Base-by-base conservation (phyloP, 2,113 vertebrate species). In the Gymnocephalus cernua region DNA sequence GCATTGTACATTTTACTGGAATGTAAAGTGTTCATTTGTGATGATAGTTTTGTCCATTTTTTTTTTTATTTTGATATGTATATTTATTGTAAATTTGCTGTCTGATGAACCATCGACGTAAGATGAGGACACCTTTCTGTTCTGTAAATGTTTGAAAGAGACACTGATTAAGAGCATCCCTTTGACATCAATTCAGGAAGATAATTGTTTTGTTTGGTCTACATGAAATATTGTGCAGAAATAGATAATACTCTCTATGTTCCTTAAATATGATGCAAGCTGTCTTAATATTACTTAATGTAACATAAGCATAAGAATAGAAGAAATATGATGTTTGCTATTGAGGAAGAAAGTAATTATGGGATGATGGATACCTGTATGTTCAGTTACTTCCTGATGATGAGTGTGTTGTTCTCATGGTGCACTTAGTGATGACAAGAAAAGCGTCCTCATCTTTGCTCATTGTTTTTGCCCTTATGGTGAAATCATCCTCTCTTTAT, bases 1-100 rank as follows among this genome's bases (percentile, higher is more conserved):
- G 91, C 91, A 89, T 90, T 94, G 94, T 94, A 95, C 94, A 94
- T 95, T 93, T 95, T 94, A 94, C 93, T 94, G 94, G 93, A 95
- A 95, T 95, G 94, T 95, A 94, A 95, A 93, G 92, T 94, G 92
- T 92, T 94, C 53, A 86, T 93, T 88, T 94, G 91, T 95, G 92
- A 93, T 86, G 71, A 94, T 89, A 89, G 88, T 91, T 84, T 69
- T 70, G n/a, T n/a, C n/a, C n/a, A n/a, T n/a, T 84, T 85, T 83
- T 89, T 87, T 88, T 91, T 89, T 92, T 92, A 88, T 92, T 89
- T 93, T 89, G 21, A 89, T 88, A 88, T 93, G 85, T 90, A 92
- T 95, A 95, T 95, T 94, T 95, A 94, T 95, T 95, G 93, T 94
- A 94, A 89, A 90, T 91, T 92, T 90, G 80, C 87, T 89, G 90